Conservation (phyloP, 2,888 invertebrate species). For the Acleris cristana region DNA sequence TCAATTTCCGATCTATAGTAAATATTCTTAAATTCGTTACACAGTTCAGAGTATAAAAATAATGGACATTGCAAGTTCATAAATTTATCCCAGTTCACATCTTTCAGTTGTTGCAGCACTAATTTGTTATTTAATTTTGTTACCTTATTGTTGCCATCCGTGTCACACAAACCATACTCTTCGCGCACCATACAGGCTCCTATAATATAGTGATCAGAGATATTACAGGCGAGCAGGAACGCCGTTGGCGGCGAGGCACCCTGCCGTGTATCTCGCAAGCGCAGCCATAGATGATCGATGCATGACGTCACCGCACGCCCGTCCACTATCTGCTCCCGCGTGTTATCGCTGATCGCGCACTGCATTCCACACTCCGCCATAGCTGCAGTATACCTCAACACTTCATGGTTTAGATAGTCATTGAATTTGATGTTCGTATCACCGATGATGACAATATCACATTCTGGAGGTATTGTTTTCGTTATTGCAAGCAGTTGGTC, state of each 20-base stretch:
- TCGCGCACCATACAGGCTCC: constrained; percentile 12
- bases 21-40: too few species aligned
- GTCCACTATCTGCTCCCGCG: constrained; percentile 32
- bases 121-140: not conserved
- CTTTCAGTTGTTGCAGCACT: constrained; percentile 8
- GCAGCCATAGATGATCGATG: constrained; percentile 38
- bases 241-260: constrained; percentile 6
- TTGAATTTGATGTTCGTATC: too few species aligned
- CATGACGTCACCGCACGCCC: constrained; percentile 27
- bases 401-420: too few species aligned
- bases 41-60: constrained; percentile 11
- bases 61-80: constrained; percentile 13
- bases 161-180: not conserved
- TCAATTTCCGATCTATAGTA: too few species aligned
- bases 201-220: constrained; percentile 34
- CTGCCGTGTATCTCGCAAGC: constrained; percentile 1
- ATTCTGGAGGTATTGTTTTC: too few species aligned
- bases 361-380: too few species aligned
- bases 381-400: too few species aligned
- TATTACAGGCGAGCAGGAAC: constrained; percentile 20
- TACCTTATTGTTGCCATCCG: not conserved
- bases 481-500: too few species aligned
- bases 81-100: constrained; percentile 6
- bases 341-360: constrained; percentile 11
- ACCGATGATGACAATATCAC: too few species aligned